Percentiles rank a stretch among this genome's conserved stretches.
Conservation (phyloP, 2,888 invertebrate species). For the Drosophila kambysellisi region DNA sequence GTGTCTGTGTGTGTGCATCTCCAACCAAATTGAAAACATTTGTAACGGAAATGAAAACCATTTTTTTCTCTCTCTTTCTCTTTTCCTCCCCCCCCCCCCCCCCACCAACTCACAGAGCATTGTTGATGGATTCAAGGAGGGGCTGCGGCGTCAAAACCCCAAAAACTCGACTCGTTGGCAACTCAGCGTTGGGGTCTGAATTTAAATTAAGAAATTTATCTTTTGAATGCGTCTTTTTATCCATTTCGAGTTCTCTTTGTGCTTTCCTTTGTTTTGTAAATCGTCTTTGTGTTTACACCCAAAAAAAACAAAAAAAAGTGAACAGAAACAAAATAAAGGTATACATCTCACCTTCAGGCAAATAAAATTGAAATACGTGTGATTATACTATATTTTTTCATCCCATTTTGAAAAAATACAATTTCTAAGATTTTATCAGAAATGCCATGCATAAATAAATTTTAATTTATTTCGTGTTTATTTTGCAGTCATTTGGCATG, state of each 20-base stretch:
- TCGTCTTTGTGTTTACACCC: conserved; percentile 50
- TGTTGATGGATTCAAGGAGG: conserved; percentile 13
- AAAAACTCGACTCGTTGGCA: conserved; percentile 60
- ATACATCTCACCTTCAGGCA: conserved; percentile 67
- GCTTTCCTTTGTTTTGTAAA: conserved; percentile 58
- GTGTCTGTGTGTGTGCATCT: conserved; percentile 23
- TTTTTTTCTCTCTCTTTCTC: conserved; percentile 19
- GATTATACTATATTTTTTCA: conserved; percentile 27
- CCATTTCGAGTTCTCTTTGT: conserved; percentile 50
- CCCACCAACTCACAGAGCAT: background rate
- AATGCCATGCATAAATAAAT: conserved; percentile 38
- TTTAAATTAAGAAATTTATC: conserved; percentile 82
- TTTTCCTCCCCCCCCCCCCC: background rate
- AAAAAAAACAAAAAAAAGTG: conserved; percentile 2
- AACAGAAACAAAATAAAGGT: conserved; percentile 5
- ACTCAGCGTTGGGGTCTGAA: conserved; percentile 71
- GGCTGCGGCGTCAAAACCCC: conserved; percentile 37
- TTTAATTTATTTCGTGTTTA: conserved; percentile 38
- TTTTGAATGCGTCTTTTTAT: conserved; percentile 65
- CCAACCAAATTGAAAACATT: conserved; percentile 75
- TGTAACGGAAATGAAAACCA: conserved; percentile 80
- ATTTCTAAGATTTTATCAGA: conserved; percentile 41
- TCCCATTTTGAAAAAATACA: conserved; percentile 25
- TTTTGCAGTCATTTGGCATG: conserved; percentile 40
- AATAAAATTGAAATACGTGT: conserved; percentile 66